Base-by-base conservation (phyloP, 2,113 vertebrate genomes). In the Tragelaphus buxtoni region DNA sequence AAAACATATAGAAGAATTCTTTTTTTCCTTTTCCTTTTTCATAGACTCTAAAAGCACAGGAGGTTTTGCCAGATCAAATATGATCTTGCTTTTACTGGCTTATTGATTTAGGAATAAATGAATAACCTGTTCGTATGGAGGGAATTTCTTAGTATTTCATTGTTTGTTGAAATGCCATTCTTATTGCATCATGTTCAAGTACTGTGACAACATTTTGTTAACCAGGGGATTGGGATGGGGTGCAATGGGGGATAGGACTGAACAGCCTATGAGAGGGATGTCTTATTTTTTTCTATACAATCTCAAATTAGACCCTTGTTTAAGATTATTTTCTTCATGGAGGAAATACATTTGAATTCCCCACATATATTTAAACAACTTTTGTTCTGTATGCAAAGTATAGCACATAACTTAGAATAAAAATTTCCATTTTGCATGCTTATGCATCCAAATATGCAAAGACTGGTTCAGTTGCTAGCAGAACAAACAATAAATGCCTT, bases 341-440 rank as follows among this genome's bases (percentile, higher is more conserved):
- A 93, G 69, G 32, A 95, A 96, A 91, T 55, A 24, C 10, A 81
- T 90, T 90, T 97, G 94, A 95, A 74, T 93, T 82, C 65, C 32
- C 32, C 85, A 79, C 61, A 22, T 76, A 83, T 51, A 76, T 65
- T 95, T 92, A 93, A 96, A 89, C 28, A 94, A 55, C 72, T 87
- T 96, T 93, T 97, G 90, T 97, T 96, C 69, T 11, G 6, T 87
- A 97, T 97, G 96, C 88, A 98, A 98, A 97, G 45, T 63, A 32
- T 83, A 83, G 49, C 58, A 53, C 58, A 42, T 63, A 74, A 76
- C 10, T 63, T 92, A 90, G 93, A 92, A 94, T 97, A 92, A 95
- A 95, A 97, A 93, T 97, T 94, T 97, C 69, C 88, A 96, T 96
- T 95, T 97, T 95, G 85, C 35, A 81, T 51, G 24, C 35, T 83